Evolutionary conservation across 2,113 vertebrate species (phyloP).

Genomic region (Percina caprodes): DNA sequence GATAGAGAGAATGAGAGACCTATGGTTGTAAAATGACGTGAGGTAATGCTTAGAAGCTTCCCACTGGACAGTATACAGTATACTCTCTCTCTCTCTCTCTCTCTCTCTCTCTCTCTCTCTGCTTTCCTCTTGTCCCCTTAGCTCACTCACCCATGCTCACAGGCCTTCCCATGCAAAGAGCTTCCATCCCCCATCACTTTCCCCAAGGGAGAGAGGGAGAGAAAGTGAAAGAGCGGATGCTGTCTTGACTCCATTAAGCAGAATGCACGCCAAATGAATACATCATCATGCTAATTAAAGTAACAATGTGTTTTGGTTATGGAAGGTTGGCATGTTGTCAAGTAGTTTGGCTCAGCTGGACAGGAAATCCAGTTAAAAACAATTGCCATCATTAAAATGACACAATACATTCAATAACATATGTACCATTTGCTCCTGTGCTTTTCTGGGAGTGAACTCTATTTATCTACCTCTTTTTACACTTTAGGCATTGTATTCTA

Average conservation of each 20-base stretch:
- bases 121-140: constrained; percentile 47
- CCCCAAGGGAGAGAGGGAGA: constrained; percentile 49
- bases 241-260: constrained; percentile 71
- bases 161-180: constrained; percentile 72
- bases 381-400: constrained; percentile 19
- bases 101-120: constrained; percentile 27
- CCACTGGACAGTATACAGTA: constrained; percentile 64
- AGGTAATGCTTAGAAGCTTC: constrained; percentile 49
- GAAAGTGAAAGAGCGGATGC: constrained; percentile 53
- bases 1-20: constrained; percentile 11
- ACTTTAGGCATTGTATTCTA: constrained; percentile 1
- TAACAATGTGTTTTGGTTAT: constrained; percentile 62
- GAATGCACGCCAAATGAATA: constrained; percentile 71
- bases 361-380: constrained; percentile 21
- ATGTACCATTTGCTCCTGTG: constrained; percentile 17
- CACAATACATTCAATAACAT: constrained; percentile 13
- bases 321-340: constrained; percentile 48
- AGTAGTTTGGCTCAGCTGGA: constrained; percentile 40
- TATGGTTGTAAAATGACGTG: constrained; percentile 63
- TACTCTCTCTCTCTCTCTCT: background rate
- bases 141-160: constrained; percentile 65
- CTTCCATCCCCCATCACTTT: constrained; percentile 73
- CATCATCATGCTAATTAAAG: constrained; percentile 72
- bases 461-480: background rate
- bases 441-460: background rate